phyloP scores from a whole-genome alignment of 2,113 vertebrate genomes.

The Trichomycterus rosablanca region DNA sequence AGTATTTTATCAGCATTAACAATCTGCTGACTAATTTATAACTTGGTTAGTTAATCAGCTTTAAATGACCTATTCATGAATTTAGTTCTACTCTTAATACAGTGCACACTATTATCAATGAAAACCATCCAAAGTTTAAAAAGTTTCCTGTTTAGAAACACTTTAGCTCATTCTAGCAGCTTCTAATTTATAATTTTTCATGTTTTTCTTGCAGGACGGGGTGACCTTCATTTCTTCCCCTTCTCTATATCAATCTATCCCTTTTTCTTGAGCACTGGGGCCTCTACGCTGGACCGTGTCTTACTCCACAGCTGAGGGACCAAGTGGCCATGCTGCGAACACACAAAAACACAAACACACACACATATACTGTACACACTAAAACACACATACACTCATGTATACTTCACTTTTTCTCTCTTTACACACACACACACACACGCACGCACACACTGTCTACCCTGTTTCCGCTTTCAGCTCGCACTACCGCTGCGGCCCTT shows the following conservation, averaged over 20 bases:
- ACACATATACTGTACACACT: too few species aligned
- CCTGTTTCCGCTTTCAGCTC: slow-evolving; percentile 58
- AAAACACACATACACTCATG: slow-evolving; percentile 29
- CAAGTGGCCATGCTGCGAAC: slow-evolving; percentile 26
- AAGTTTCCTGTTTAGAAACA: too few species aligned
- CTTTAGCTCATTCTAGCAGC: too few species aligned
- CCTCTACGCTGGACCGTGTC: slow-evolving; percentile 20
- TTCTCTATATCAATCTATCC: slow-evolving; percentile 40
- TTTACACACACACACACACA: slow-evolving; percentile 23
- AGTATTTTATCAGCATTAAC: too few species aligned
- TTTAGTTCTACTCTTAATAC: too few species aligned
- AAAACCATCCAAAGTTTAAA: too few species aligned
- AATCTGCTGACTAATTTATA: background rate
- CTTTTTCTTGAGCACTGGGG: slow-evolving; percentile 44
- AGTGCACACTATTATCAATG: too few species aligned
- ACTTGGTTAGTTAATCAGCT: background rate
- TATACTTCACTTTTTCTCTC: too few species aligned
- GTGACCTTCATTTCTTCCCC: slow-evolving; percentile 9
- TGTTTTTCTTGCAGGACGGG: slow-evolving; percentile 28
- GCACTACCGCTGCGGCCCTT: slow-evolving; percentile 60
- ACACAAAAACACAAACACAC: slow-evolving; percentile 11
- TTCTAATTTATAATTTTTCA: slow-evolving; percentile 20
- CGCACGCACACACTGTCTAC: slow-evolving; percentile 44
- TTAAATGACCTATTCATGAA: background rate
- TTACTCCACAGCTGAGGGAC: slow-evolving; percentile 25